Evolutionary conservation across 2,113 vertebrate species (phyloP), one percentile per base, ranked within the genome.

Genomic region (Gasterosteus aculeatus): DNA sequence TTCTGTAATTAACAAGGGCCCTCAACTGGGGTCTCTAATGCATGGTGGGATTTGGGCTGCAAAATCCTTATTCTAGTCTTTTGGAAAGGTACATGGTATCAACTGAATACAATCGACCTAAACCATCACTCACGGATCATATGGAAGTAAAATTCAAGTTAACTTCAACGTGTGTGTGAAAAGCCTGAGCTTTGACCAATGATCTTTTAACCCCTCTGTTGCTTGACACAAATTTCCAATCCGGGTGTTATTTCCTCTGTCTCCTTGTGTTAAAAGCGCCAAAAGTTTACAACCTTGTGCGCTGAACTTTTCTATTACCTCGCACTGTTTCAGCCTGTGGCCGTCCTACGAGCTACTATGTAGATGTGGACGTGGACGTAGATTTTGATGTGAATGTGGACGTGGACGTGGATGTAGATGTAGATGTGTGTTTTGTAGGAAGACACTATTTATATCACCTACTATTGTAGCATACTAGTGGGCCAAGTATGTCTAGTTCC

Each of bases 201-300:
- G 41, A 8, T 38, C 22, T 31, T 19, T 31, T 31, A 11, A 18
- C 38, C 22, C 26, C 31, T 58, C 31, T 39, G 46, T 39, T 72
- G 19, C 41, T 39, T 2, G 19, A 9, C 1, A 69, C 29, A 19
- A 39, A 31, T 69, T 61, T 88, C 47, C 58, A 74, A 10, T 64
- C 83, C 84, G 87, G 72, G 69, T 83, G 83, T 87, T 68, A 0
- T 18, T 78, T 57, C 11, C 33, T 29, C 18, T 56, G 46, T 62
- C 61, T 83, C 63, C 66, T 53, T 44, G 61, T 66, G 75, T 47
- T 59, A 53, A 38, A 69, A 56, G 12, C 84, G 64, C 57, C 79
- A 87, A 88, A 87, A 57, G 87, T 92, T 91, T 89, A 90, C 33
- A 82, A 88, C 80, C 82, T 74, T 31, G 53, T 60, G 74, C 49